phyloP scores from a whole-genome alignment of 2,888 invertebrate species.

The Drosophila melanosoma region DNA sequence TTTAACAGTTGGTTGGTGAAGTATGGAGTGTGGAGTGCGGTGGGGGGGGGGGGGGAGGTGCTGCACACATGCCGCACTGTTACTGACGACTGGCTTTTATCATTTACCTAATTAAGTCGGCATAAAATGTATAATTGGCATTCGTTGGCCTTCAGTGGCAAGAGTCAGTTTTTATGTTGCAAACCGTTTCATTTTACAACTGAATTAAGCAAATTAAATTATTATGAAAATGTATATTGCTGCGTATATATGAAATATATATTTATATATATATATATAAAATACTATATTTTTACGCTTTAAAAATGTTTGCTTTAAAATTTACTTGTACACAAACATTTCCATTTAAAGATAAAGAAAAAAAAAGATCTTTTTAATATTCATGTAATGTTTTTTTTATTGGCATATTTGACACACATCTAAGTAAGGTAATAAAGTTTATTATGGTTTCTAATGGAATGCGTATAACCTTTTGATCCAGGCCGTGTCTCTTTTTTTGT shows the following conservation, averaged over 20 bases:
- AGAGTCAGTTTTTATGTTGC: conserved; percentile 9
- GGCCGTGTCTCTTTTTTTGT: not conserved
- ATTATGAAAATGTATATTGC: not conserved
- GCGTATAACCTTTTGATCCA: not conserved
- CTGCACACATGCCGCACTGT: conserved; percentile 11
- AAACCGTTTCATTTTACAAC: not conserved
- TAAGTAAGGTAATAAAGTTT: not conserved
- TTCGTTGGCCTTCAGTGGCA: conserved; percentile 28
- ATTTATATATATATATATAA: not conserved
- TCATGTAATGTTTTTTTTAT: not conserved
- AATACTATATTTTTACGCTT: not conserved
- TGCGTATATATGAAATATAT: not conserved
- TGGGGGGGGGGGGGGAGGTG: too few species aligned
- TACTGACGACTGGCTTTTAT: conserved; percentile 33
- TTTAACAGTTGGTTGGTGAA: not conserved
- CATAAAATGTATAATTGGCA: conserved; percentile 42
- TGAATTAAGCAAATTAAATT: not conserved
- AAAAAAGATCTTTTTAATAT: not conserved
- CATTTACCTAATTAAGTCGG: conserved; percentile 49
- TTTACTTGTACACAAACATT: not conserved
- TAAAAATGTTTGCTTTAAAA: not conserved
- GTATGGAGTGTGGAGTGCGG: too few species aligned
- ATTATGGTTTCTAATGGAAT: conserved; percentile 1
- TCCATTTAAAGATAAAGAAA: not conserved
- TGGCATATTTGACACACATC: not conserved